Evolutionary conservation across 2,113 vertebrate species (phyloP).

Genomic region (Toxotes jaculatrix): DNA sequence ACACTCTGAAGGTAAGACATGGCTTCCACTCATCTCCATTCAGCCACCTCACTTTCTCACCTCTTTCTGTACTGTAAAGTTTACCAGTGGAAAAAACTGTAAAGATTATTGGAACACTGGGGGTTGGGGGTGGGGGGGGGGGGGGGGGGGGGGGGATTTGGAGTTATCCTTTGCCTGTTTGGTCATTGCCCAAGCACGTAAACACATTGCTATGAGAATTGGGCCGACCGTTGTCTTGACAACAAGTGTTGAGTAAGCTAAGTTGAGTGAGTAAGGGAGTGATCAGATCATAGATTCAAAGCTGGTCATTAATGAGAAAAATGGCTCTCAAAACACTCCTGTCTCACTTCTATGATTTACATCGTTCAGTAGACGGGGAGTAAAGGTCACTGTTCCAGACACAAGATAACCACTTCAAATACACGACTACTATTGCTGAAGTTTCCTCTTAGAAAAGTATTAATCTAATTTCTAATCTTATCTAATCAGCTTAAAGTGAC

Average conservation of each 20-base stretch:
- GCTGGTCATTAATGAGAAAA: neutral
- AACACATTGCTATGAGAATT: conserved; percentile 56
- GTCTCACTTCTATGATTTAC: neutral
- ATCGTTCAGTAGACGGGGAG: neutral
- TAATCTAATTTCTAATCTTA: neutral
- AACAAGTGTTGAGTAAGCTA: conserved; percentile 52
- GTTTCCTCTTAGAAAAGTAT: neutral
- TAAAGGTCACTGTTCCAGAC: neutral
- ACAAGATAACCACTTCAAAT: neutral
- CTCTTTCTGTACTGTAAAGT: neutral
- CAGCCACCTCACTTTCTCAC: conserved; percentile 12
- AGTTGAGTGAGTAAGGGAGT: conserved; percentile 40
- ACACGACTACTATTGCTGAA: neutral
- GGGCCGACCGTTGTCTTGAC: conserved; percentile 48
- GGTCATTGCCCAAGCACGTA: conserved; percentile 55
- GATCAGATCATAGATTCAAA: conserved; percentile 39
- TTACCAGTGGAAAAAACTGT: neutral
- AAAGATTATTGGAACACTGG: conserved; percentile 19
- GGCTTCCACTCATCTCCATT: neutral
- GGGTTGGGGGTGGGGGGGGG: neutral
- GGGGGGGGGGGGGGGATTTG: neutral
- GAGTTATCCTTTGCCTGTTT: conserved; percentile 50
- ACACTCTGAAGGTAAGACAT: conserved; percentile 93
- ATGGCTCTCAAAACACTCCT: neutral
- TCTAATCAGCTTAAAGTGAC: neutral